These are phyloP conservation scores for Lagocephalus sceleratus DNA, from an alignment of 2,797 vertebrate genomes.

Conservation along the genomic window DNA sequence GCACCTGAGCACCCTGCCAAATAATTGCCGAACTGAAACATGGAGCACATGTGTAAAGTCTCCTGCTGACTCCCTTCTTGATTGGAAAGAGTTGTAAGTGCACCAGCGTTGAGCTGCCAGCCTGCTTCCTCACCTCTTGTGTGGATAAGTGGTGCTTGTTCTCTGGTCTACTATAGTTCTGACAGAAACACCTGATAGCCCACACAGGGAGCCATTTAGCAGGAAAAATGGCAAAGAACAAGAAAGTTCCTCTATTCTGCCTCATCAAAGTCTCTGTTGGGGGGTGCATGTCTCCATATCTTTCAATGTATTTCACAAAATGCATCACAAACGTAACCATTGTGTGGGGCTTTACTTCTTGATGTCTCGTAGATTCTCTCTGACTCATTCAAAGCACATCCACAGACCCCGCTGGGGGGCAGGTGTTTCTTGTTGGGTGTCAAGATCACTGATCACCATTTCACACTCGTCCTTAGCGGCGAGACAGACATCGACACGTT, in stretches of 20 bases:
- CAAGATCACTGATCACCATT: constrained; percentile 32
- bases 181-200: constrained; percentile 27
- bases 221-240: constrained; percentile 36
- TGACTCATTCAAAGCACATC: constrained; percentile 19
- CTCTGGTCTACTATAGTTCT: constrained; percentile 30
- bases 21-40: constrained; percentile 16
- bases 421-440: constrained; percentile 26
- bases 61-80: constrained; percentile 18
- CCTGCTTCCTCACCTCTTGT: constrained; percentile 29
- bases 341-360: constrained; percentile 15
- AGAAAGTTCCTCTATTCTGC: constrained; percentile 32
- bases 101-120: constrained; percentile 16
- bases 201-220: constrained; percentile 53
- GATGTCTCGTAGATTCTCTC: constrained; percentile 35
- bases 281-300: neutral
- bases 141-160: constrained; percentile 43
- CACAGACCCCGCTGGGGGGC: too few species aligned
- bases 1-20: constrained; percentile 5
- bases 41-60: neutral
- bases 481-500: constrained; percentile 17
- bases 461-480: constrained; percentile 40
- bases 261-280: constrained; percentile 36
- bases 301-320: constrained; percentile 16
- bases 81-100: constrained; percentile 37
- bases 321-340: constrained; percentile 36